phyloP scores from a whole-genome alignment of 2,113 vertebrate genomes.

The Marmota flaviventris region DNA sequence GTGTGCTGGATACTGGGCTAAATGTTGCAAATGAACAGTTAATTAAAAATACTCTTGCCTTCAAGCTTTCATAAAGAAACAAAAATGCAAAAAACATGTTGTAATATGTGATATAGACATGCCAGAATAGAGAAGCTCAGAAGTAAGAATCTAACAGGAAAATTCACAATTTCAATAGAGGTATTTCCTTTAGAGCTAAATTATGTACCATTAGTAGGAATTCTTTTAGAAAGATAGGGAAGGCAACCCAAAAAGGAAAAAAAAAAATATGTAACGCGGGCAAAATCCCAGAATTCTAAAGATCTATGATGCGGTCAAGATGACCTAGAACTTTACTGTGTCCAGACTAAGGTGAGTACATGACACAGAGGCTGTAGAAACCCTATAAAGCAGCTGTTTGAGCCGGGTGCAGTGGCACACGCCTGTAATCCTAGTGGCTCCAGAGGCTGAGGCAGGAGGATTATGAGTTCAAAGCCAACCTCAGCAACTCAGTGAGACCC shows the following conservation, averaged over 20 bases:
- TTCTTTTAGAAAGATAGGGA: not conserved
- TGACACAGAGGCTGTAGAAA: not conserved
- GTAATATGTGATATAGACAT: not conserved
- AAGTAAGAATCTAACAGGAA: not conserved
- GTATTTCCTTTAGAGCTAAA: not conserved
- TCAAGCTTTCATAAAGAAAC: not conserved
- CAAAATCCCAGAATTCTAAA: not conserved
- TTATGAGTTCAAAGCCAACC: too few relatives aligned
- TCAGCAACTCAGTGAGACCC: too few relatives aligned
- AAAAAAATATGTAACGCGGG: not conserved
- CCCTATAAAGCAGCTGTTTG: not conserved
- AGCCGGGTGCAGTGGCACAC: too few relatives aligned
- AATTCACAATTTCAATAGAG: not conserved
- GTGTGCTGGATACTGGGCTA: not conserved
- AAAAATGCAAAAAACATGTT: not conserved
- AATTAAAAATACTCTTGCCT: not conserved
- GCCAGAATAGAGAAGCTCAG: not conserved
- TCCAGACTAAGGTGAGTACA: too few relatives aligned
- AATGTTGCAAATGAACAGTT: not conserved
- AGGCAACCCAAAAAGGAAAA: not conserved
- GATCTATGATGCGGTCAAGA: not conserved
- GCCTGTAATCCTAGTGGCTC: too few relatives aligned
- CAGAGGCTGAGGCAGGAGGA: too few relatives aligned
- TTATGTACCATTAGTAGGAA: not conserved
- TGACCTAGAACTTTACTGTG: not conserved